Base-by-base conservation (phyloP, 2,797 vertebrate genomes). In the Takifugu rubripes region DNA sequence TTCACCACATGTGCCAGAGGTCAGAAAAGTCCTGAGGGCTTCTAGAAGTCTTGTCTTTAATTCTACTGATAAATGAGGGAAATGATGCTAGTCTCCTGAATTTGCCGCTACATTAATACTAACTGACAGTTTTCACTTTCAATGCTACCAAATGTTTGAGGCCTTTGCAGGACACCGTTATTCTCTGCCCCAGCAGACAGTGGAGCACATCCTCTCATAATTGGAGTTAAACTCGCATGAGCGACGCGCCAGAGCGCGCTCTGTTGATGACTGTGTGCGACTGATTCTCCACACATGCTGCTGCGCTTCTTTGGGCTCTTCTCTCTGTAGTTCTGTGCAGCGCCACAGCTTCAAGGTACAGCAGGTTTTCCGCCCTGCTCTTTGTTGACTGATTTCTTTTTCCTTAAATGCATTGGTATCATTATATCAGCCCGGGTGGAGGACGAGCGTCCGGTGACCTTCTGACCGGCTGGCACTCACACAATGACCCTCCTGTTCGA, bases 401-500 rank as follows among this genome's bases (percentile, higher is more conserved):
- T 29, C 6, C 6, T 31, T 56, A 8, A 45, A 12, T 50, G 49
- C 27, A 16, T 55, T 50, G 16, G 25, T 52, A 3, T 40, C 48
- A 50, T 53, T 56, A 57, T 65, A 12, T 61, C 61, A 58, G 50
- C 52, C 25, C 6, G 7, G 52, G 55, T 15, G 49, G 68, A 62
- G 47, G 33, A 57, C 46, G 36, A 46, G 55, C 60, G 66, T 58
- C 71, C 54, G 62, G 24, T 86, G 78, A 86, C 82, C 84, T 82
- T 61, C 53, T 86, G 77, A 88, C 84, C 84, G 33, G 17, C 31
- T 68, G 65, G 59, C 59, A 21, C 56, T 63, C 52, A 66, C 63
- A 89, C 85, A 86, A 79, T 66, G 74, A 57, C 3, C 69, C 74
- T 5, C 81, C 72, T 87, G 82, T 88, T 72, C 15, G 60, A 61